Conservation (phyloP, 1,140 invertebrate species). For the Drosophila prosaltans region DNA sequence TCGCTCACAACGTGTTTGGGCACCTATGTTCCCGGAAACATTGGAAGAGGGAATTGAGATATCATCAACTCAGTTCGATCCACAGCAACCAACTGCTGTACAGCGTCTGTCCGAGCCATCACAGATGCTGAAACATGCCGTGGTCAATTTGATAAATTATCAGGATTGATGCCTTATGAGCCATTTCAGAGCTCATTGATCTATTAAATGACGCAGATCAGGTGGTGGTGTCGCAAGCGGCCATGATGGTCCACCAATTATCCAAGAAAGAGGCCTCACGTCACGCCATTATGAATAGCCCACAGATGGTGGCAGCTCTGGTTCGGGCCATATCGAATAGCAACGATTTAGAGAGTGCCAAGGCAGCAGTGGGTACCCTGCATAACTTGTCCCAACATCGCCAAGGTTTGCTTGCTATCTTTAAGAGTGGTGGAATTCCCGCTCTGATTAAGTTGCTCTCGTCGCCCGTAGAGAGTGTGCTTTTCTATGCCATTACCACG, state of each 20-base stretch:
- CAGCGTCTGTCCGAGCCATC: slow-evolving; percentile 97
- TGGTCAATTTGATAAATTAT: slow-evolving; percentile 99
- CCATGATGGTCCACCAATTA: slow-evolving; percentile 99
- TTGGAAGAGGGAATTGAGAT: slow-evolving; percentile 98
- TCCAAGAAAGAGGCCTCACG: slow-evolving; percentile 99
- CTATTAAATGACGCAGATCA: slow-evolving; percentile 99
- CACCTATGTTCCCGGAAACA: slow-evolving; percentile 99
- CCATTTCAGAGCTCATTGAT: slow-evolving; percentile 99
- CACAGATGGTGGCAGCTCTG: slow-evolving; percentile 97
- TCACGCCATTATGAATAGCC: slow-evolving; percentile 99
- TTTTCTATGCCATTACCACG: slow-evolving; percentile 99
- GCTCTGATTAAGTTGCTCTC: slow-evolving; percentile 97
- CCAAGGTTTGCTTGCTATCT: slow-evolving; percentile 98
- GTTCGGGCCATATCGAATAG: slow-evolving; percentile 97
- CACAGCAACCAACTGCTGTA: slow-evolving; percentile 96
- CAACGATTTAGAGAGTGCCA: slow-evolving; percentile 98
- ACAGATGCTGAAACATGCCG: slow-evolving; percentile 98
- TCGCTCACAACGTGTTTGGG: slow-evolving; percentile 96
- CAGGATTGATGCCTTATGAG: slow-evolving; percentile 98
- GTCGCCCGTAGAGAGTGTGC: slow-evolving; percentile 97
- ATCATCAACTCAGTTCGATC: slow-evolving; percentile 97
- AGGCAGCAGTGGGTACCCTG: slow-evolving; percentile 96
- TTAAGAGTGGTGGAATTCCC: slow-evolving; percentile 99
- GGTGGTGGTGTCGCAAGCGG: slow-evolving; percentile 98
- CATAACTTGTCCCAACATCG: slow-evolving; percentile 99